Evolutionary conservation across 2,797 vertebrate species (phyloP).

Genomic region (Peromyscus nudipes): DNA sequence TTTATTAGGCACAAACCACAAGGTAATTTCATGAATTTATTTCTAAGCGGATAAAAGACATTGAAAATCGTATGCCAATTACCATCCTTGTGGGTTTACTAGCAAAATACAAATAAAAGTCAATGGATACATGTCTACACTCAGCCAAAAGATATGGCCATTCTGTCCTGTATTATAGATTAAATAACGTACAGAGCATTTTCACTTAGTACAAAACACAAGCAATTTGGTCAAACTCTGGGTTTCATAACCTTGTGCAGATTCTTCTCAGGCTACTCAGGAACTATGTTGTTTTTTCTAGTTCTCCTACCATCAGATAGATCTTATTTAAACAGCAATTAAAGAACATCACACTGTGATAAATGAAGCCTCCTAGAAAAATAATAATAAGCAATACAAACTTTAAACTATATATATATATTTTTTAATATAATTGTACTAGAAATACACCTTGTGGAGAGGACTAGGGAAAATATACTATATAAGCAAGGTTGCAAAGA

Average conservation of each 20-base stretch:
- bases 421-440: not conserved
- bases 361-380: slow-evolving; percentile 25
- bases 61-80: not conserved
- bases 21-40: not conserved
- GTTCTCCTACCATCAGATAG: not conserved
- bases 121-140: not conserved
- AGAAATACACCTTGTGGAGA: not conserved
- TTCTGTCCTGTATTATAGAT: not conserved
- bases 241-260: too few relatives aligned
- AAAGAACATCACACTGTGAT: not conserved
- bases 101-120: slow-evolving; percentile 21
- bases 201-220: not conserved
- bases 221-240: not conserved
- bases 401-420: not conserved
- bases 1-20: not conserved
- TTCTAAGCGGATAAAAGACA: not conserved
- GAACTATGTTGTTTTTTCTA: not conserved
- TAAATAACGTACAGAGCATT: not conserved
- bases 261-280: not conserved
- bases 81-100: not conserved
- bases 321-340: not conserved
- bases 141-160: slow-evolving; percentile 3
- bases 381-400: not conserved
- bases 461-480: not conserved
- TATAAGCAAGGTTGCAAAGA: slow-evolving; percentile 5